phyloP scores from a whole-genome alignment of 2,797 vertebrate species.

The Pachyuromys duprasi region DNA sequence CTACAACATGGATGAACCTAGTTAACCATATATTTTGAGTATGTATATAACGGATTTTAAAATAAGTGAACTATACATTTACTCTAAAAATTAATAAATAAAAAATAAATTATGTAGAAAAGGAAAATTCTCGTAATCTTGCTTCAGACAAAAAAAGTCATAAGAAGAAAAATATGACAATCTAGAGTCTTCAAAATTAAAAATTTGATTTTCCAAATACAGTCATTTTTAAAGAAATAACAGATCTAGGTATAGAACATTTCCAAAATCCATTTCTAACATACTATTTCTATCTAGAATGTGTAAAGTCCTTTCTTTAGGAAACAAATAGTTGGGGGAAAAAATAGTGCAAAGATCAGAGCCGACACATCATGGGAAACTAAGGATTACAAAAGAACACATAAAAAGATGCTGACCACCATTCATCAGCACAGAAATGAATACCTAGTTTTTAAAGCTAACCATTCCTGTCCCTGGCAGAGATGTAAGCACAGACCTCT shows the following conservation, averaged over 20 bases:
- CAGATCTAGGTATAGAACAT: background rate
- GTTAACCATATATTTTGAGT: background rate
- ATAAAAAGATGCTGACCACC: background rate
- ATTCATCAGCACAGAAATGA: background rate
- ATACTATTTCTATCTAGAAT: background rate
- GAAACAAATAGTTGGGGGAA: background rate
- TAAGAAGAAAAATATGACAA: conserved; percentile 25
- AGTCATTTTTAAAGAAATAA: background rate
- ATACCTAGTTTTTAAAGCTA: background rate
- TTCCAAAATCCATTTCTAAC: conserved; percentile 2
- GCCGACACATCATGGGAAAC: background rate
- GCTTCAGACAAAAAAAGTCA: background rate
- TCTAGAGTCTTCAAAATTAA: conserved; percentile 20
- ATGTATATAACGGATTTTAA: background rate
- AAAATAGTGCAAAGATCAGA: background rate
- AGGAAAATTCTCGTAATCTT: background rate
- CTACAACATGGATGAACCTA: background rate
- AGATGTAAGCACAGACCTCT: background rate
- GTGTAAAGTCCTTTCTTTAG: background rate
- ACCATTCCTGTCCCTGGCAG: background rate
- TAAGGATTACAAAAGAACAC: background rate
- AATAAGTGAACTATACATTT: background rate
- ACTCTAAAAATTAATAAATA: background rate
- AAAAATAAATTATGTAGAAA: background rate
- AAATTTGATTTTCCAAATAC: conserved; percentile 17